A percentile compares a stretch with the other conserved stretches of the same genome.
Conservation (phyloP, 2,888 invertebrate genomes). For the Alcis repandata region DNA sequence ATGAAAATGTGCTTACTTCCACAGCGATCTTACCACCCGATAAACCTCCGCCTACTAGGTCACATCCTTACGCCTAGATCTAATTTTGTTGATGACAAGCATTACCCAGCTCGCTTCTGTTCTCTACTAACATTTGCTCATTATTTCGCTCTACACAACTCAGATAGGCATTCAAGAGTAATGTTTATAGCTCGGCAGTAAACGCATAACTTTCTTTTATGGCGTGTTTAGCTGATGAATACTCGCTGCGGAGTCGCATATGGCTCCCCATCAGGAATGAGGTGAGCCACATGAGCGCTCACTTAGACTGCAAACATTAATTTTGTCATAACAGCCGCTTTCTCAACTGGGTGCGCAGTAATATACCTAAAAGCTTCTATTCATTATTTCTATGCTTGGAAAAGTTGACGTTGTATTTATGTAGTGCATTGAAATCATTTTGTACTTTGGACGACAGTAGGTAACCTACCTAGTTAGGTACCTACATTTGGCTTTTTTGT, state of each 20-base stretch:
- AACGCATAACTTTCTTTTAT: constrained; percentile 45
- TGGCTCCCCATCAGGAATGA: constrained; percentile 60
- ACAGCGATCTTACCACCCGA: neutral
- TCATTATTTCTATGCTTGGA: constrained; percentile 63
- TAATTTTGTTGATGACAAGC: neutral
- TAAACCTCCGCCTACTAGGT: no score
- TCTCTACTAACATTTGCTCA: constrained; percentile 7
- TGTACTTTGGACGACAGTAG: neutral
- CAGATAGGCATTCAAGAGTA: constrained; percentile 33
- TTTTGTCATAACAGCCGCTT: constrained; percentile 73
- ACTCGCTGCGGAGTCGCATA: constrained; percentile 45
- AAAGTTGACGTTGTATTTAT: constrained; percentile 56
- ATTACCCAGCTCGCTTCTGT: neutral
- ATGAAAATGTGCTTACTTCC: neutral
- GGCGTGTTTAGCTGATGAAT: constrained; percentile 47
- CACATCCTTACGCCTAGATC: no score
- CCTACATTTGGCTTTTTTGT: no score
- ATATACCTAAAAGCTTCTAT: constrained; percentile 78
- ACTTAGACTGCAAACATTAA: constrained; percentile 72
- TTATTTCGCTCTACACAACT: constrained; percentile 25
- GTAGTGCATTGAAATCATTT: constrained; percentile 54
- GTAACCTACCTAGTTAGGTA: neutral
- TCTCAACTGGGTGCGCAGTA: constrained; percentile 67
- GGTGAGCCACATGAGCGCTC: constrained; percentile 70
- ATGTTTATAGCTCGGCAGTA: constrained; percentile 39